A percentile compares a stretch with the other conserved stretches of the same genome.
Conservation (phyloP, 2,797 vertebrate genomes). For the Syndactyla subalaris region DNA sequence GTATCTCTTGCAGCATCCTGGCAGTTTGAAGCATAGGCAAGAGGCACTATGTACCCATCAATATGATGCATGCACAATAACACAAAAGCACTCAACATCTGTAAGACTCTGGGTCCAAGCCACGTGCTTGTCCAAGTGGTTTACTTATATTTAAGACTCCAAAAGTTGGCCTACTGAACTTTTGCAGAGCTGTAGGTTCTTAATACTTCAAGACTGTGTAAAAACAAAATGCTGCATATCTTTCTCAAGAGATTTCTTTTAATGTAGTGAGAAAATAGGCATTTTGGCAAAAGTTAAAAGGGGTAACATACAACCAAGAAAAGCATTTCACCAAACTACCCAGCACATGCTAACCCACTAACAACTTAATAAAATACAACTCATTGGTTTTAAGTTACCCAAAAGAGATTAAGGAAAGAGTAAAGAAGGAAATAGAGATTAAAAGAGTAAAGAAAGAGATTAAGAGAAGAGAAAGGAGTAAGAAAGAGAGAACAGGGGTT, state of each 20-base stretch:
- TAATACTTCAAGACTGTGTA: background rate
- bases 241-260: background rate
- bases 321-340: background rate
- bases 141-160: background rate
- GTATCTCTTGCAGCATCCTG: background rate
- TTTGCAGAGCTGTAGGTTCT: background rate
- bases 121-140: background rate
- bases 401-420: background rate
- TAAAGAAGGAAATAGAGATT: background rate
- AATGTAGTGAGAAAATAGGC: background rate
- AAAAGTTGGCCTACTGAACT: background rate
- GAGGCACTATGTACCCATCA: background rate
- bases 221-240: rapidly evolving
- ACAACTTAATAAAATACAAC: background rate
- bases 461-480: background rate
- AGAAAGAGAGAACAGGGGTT: background rate
- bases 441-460: background rate
- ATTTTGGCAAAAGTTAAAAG: background rate
- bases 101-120: background rate
- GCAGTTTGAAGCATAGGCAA: background rate
- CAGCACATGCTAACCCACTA: background rate
- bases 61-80: background rate
- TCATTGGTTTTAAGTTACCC: background rate
- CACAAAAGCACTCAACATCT: background rate
- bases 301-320: background rate